These are phyloP conservation scores for Bettongia penicillata DNA, from an alignment of 2,113 vertebrate species.

Conservation along the genomic window DNA sequence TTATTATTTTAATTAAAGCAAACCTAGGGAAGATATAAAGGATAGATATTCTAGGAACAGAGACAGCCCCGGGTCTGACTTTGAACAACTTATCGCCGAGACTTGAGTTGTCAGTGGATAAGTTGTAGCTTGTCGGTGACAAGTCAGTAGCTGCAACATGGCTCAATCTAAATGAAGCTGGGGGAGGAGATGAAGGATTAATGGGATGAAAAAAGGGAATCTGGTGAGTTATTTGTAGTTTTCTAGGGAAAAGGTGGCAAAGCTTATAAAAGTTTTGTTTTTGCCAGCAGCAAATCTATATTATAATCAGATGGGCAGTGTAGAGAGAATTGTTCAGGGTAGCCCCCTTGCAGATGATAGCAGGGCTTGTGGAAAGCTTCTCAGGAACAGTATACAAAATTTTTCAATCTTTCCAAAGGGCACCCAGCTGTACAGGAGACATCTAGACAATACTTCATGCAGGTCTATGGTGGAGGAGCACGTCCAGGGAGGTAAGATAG, in stretches of 20 bases:
- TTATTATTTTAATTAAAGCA: constrained; percentile 78
- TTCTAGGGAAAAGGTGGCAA: constrained; percentile 46
- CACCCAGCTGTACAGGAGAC: not conserved
- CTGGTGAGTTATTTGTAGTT: constrained; percentile 34
- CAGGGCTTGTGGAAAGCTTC: not conserved
- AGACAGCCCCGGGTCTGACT: constrained; percentile 80
- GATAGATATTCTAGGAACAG: constrained; percentile 77
- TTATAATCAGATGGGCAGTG: not conserved
- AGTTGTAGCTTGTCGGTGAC: constrained; percentile 76
- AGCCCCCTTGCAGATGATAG: not conserved
- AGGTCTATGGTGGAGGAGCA: not conserved
- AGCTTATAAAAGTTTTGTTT: constrained; percentile 12
- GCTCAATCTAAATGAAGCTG: constrained; percentile 67
- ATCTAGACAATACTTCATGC: not conserved
- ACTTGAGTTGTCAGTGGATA: constrained; percentile 77
- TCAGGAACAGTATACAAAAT: not conserved
- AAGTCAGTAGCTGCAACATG: constrained; percentile 45
- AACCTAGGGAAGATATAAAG: constrained; percentile 74
- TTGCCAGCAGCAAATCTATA: not conserved
- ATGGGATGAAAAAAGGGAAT: not conserved
- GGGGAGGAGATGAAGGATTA: constrained; percentile 15
- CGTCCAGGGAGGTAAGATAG: not conserved
- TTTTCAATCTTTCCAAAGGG: not conserved
- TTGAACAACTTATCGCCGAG: constrained; percentile 72
- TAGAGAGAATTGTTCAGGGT: not conserved